Percentiles rank a stretch among this genome's conserved stretches.
Conservation (phyloP, 1,140 invertebrate species). For the Wiebesia pumilae region DNA sequence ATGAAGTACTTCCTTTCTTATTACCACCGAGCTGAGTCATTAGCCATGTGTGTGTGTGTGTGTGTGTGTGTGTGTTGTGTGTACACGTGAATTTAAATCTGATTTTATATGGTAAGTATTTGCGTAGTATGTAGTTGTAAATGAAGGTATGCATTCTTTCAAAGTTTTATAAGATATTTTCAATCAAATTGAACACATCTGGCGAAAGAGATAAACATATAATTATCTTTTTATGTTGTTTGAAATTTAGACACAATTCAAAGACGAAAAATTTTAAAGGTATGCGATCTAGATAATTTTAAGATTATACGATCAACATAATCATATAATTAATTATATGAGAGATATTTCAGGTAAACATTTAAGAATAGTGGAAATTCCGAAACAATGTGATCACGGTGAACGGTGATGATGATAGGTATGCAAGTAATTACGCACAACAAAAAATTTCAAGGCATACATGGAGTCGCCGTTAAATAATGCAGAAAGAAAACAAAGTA, state of each 20-base stretch:
- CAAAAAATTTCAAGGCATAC: not conserved
- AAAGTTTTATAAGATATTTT: not conserved
- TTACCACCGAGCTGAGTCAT: conserved; percentile 6
- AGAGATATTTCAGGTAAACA: not conserved
- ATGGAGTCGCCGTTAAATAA: not conserved
- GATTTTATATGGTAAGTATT: not conserved
- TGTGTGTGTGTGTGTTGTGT: too few species aligned
- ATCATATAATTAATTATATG: not conserved
- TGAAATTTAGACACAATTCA: too few species aligned
- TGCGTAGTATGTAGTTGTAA: not conserved
- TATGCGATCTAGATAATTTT: too few species aligned
- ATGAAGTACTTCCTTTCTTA: conserved; percentile 11
- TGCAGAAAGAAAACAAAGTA: not conserved
- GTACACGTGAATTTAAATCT: not conserved
- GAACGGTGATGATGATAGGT: not conserved
- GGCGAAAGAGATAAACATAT: too few species aligned
- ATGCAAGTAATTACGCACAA: not conserved
- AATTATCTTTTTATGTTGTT: too few species aligned
- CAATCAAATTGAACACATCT: too few species aligned
- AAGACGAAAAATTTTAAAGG: too few species aligned
- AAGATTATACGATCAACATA: too few species aligned
- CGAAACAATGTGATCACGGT: conserved; percentile 8
- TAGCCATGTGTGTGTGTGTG: too few species aligned
- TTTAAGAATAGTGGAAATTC: conserved; percentile 3
- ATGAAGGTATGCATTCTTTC: not conserved